These are phyloP conservation scores for Sorex fumeus DNA, from an alignment of 2,113 vertebrate species.

Conservation along the genomic window DNA sequence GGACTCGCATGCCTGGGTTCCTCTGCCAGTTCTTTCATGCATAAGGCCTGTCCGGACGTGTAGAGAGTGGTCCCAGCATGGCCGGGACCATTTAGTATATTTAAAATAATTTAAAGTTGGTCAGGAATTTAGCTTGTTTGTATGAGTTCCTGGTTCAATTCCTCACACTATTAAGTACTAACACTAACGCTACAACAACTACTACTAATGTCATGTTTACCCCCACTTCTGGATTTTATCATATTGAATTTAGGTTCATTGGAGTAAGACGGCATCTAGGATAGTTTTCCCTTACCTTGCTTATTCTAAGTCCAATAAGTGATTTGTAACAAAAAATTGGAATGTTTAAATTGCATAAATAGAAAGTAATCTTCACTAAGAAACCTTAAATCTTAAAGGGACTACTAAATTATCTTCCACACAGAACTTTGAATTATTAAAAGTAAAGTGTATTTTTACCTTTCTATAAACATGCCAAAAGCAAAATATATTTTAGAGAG, in stretches of 20 bases:
- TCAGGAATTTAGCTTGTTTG: no score
- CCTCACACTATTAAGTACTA: no score
- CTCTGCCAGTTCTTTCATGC: no score
- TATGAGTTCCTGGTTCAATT: no score
- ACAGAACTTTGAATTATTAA: constrained; percentile 19
- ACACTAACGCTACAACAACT: no score
- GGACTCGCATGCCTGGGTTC: no score
- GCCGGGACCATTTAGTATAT: no score
- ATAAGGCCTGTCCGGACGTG: no score
- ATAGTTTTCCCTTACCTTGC: neutral
- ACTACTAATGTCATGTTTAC: no score
- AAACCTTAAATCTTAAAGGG: neutral
- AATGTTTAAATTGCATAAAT: neutral
- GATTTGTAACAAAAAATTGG: neutral
- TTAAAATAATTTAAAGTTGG: no score
- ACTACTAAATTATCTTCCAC: constrained; percentile 9
- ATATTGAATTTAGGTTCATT: neutral
- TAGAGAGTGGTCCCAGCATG: no score
- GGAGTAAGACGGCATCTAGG: neutral
- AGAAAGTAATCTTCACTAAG: constrained; percentile 7
- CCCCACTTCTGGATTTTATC: neutral
- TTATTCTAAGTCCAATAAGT: neutral
- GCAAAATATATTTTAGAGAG: neutral
- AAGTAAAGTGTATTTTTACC: constrained; percentile 23
- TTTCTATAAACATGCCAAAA: neutral